Conservation (phyloP, 1,140 invertebrate genomes). For the Lasioglossum baleicum region DNA sequence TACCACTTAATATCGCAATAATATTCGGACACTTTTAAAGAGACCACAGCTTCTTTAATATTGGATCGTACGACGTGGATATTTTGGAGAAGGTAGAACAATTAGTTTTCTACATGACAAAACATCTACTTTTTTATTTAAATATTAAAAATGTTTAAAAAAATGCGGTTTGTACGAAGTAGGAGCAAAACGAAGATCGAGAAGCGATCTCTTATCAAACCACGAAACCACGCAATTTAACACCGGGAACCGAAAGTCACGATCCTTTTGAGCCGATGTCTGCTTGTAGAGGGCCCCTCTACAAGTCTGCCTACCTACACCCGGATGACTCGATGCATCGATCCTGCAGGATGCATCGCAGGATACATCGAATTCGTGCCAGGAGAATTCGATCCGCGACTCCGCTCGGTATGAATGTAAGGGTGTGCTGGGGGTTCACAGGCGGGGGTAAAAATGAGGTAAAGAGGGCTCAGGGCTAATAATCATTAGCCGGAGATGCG, state of each 20-base stretch:
- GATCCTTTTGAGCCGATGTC: conserved; percentile 51
- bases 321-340: conserved; percentile 56
- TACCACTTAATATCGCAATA: too few relatives aligned
- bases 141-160: too few relatives aligned
- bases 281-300: conserved; percentile 31
- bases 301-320: conserved; percentile 38
- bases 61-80: too few relatives aligned
- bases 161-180: too few relatives aligned
- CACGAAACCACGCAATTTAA: conserved; percentile 49
- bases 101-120: too few relatives aligned
- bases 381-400: conserved; percentile 54
- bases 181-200: too few relatives aligned
- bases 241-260: conserved; percentile 61
- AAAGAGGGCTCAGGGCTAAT: conserved; percentile 69
- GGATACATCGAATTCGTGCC: conserved; percentile 45
- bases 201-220: conserved; percentile 56
- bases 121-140: too few relatives aligned
- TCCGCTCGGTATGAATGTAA: conserved; percentile 37
- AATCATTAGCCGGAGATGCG: conserved; percentile 74
- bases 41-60: too few relatives aligned
- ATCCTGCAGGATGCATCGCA: conserved; percentile 31
- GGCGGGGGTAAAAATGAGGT: conserved; percentile 64
- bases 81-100: too few relatives aligned
- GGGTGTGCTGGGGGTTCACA: conserved; percentile 13
- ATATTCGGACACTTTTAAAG: too few relatives aligned